Evolutionary conservation across 2,113 vertebrate genomes (phyloP).

Genomic region (Calyptomena viridis): DNA sequence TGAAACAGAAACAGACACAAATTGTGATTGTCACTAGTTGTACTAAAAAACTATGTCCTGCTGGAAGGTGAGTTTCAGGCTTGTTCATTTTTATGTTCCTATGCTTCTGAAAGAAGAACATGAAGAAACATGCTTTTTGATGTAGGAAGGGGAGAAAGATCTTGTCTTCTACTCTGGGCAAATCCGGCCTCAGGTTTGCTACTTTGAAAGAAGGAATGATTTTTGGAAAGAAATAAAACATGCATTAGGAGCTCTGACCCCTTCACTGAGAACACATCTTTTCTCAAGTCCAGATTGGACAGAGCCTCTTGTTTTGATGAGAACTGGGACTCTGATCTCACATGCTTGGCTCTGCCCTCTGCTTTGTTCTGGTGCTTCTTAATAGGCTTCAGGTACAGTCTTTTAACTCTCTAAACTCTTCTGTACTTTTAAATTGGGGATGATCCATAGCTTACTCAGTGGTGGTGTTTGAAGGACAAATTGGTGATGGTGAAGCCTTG

Average conservation of each 20-base stretch:
- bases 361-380: neutral
- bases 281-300: neutral
- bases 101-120: neutral
- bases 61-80: neutral
- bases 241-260: neutral
- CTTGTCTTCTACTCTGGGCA: neutral
- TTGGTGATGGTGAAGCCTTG: neutral
- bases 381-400: neutral
- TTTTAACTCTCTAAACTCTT: neutral
- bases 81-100: neutral
- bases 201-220: neutral
- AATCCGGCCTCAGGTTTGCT: neutral
- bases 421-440: neutral
- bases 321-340: neutral
- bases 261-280: neutral
- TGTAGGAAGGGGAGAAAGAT: neutral
- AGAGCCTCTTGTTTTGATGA: neutral
- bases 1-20: neutral
- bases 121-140: neutral
- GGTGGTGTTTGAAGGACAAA: neutral
- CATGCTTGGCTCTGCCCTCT: neutral
- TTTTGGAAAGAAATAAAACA: neutral
- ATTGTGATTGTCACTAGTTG: neutral
- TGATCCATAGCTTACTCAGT: neutral
- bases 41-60: neutral